Percentiles rank a stretch among this genome's conserved stretches.
Evolutionary conservation across 2,113 vertebrate species (phyloP).

Genomic region (Malurus melanocephalus): DNA sequence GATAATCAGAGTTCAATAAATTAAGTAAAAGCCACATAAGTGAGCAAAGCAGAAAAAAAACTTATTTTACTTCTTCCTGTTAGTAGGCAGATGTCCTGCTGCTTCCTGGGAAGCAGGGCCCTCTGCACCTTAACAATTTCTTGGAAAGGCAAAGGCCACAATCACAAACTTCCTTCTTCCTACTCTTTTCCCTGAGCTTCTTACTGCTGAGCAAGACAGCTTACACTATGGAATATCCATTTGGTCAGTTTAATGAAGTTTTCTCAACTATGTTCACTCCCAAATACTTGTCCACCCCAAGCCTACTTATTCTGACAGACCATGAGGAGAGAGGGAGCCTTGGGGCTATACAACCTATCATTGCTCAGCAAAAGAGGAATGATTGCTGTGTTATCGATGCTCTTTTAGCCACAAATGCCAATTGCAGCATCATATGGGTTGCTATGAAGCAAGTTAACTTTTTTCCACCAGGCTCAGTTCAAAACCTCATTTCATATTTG

Average conservation of each 20-base stretch:
- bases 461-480: neutral
- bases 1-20: neutral
- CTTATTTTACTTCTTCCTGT: neutral
- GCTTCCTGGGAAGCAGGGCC: neutral
- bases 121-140: neutral
- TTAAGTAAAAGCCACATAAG: neutral
- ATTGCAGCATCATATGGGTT: fast-evolving
- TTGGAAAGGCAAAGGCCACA: neutral
- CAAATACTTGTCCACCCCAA: too few relatives aligned
- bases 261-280: neutral
- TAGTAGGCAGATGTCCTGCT: neutral
- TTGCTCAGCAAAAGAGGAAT: neutral
- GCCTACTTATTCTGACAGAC: neutral
- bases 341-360: neutral
- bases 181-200: neutral
- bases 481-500: neutral
- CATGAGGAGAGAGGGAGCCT: neutral
- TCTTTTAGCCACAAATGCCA: neutral
- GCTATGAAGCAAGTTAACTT: neutral
- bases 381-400: neutral
- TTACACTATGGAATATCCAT: neutral
- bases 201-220: neutral
- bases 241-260: neutral
- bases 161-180: neutral
- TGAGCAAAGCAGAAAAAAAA: neutral